These are phyloP conservation scores for Myodes glareolus DNA, from an alignment of 2,113 vertebrate species.

Conservation along the genomic window DNA sequence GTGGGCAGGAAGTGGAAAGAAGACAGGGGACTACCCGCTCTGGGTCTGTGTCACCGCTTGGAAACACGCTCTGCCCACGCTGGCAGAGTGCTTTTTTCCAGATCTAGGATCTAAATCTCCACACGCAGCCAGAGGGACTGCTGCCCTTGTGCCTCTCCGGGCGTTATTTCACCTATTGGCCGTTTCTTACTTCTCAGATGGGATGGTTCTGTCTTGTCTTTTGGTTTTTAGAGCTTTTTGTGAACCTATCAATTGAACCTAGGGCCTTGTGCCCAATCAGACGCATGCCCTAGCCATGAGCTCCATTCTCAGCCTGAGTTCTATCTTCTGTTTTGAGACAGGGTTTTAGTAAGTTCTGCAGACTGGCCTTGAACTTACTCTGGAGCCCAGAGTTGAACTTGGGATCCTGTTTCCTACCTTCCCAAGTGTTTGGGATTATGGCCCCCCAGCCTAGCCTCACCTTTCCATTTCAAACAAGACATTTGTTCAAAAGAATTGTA, in stretches of 20 bases:
- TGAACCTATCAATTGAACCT: background rate
- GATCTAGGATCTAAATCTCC: background rate
- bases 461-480: background rate
- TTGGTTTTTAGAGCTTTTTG: background rate
- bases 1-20: background rate
- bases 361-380: background rate
- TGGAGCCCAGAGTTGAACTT: background rate
- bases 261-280: background rate
- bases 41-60: background rate
- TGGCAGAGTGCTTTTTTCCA: background rate
- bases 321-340: background rate
- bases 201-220: accelerated
- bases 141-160: background rate
- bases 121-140: accelerated
- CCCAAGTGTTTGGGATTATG: background rate
- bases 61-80: background rate
- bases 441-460: background rate
- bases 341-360: background rate
- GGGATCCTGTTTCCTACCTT: background rate
- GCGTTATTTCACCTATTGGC: background rate
- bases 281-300: background rate
- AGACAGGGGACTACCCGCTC: accelerated
- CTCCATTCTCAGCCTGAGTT: background rate
- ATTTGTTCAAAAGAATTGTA: background rate
- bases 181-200: background rate